These are phyloP conservation scores for Parazoanthus swiftii DNA, from an alignment of 92 coral and sea anemone species.

Conservation along the genomic window DNA sequence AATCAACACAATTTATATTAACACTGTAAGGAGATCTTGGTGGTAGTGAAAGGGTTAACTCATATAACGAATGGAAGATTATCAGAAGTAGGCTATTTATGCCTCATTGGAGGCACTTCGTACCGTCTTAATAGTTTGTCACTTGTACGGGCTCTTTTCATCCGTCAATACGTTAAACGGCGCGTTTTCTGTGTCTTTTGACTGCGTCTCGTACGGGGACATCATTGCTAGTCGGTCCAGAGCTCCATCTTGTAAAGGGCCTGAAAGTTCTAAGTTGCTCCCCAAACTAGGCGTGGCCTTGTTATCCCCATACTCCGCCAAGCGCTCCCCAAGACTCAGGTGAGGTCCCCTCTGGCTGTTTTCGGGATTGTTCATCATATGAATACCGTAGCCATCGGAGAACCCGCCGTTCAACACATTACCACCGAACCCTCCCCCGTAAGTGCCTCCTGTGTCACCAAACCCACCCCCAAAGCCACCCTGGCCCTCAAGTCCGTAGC, in stretches of 20 bases:
- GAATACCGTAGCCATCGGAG: conserved; percentile 24
- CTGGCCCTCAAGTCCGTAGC: conserved; percentile 29
- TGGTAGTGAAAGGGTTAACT: neutral
- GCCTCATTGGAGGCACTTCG: no score
- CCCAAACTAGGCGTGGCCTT: conserved; percentile 38
- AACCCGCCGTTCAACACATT: conserved; percentile 26
- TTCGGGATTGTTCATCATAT: conserved; percentile 26
- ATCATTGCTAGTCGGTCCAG: conserved; percentile 92
- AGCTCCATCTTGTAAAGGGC: conserved; percentile 78
- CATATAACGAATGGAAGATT: no score
- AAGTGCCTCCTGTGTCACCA: conserved; percentile 15
- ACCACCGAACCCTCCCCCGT: conserved; percentile 29
- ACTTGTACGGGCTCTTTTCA: conserved; percentile 5
- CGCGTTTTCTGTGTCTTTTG: conserved; percentile 76
- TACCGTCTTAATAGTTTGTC: no score
- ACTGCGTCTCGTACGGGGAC: conserved; percentile 89
- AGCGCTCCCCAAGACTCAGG: conserved; percentile 20
- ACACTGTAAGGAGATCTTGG: neutral
- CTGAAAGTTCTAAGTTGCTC: conserved; percentile 50
- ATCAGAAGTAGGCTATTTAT: no score
- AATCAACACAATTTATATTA: neutral
- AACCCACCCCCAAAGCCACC: conserved; percentile 42
- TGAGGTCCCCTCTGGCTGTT: neutral
- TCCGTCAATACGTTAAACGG: conserved; percentile 60
- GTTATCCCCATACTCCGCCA: conserved; percentile 12